These are phyloP conservation scores for Picathartes gymnocephalus DNA, from an alignment of 2,113 vertebrate species.

Conservation along the genomic window DNA sequence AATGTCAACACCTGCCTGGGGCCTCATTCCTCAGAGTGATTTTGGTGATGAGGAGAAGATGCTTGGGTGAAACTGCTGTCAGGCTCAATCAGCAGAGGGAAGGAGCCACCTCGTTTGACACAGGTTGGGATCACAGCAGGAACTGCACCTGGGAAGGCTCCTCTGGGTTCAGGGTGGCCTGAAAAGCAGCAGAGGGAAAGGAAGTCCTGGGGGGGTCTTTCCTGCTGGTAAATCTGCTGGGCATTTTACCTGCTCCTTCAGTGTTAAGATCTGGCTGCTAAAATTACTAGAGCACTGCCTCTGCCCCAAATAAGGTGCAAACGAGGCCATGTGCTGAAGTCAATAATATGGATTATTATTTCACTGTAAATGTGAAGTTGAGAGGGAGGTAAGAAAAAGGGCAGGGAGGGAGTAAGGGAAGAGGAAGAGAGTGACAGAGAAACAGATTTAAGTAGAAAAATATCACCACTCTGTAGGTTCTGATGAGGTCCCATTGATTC, in stretches of 20 bases:
- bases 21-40: not conserved
- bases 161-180: not conserved
- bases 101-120: not conserved
- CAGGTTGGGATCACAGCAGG: too few relatives aligned
- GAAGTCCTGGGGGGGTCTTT: not conserved
- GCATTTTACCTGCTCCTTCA: not conserved
- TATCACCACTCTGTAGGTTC: not conserved
- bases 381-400: not conserved
- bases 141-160: not conserved
- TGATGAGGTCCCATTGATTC: not conserved
- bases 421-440: not conserved
- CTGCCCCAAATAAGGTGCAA: not conserved
- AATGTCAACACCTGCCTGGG: not conserved
- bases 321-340: rapidly evolving
- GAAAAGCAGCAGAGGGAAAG: not conserved
- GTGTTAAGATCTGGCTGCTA: not conserved
- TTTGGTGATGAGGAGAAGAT: not conserved
- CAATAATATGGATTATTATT: not conserved
- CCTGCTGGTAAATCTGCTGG: not conserved
- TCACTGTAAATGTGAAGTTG: not conserved
- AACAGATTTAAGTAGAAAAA: not conserved
- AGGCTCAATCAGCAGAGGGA: not conserved
- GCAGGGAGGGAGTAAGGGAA: rapidly evolving
- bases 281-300: not conserved
- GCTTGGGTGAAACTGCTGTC: not conserved